phyloP scores from a whole-genome alignment of 2,888 invertebrate species.

The Buathra laborator region DNA sequence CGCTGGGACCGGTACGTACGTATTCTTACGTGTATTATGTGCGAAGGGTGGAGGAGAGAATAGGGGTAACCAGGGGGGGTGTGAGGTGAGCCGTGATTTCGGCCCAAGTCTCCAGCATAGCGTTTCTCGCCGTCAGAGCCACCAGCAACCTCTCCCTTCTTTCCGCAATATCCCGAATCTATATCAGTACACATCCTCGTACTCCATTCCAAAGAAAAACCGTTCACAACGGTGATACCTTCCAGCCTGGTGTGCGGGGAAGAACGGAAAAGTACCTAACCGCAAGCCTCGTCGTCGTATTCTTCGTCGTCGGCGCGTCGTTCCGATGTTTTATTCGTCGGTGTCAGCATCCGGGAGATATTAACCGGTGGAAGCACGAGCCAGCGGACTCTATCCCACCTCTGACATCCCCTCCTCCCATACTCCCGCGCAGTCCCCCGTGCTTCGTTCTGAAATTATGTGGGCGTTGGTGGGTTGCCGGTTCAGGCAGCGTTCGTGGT shows the following conservation, averaged over 20 bases:
- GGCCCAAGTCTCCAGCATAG: conserved; percentile 33
- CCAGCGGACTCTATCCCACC: conserved; percentile 63
- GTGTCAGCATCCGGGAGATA: conserved; percentile 81
- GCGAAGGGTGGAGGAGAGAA: conserved; percentile 40
- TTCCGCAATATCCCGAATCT: conserved; percentile 71
- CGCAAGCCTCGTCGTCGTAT: conserved; percentile 47
- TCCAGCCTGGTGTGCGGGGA: conserved; percentile 20
- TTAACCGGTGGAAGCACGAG: conserved; percentile 74
- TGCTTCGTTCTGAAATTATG: conserved; percentile 75
- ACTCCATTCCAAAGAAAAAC: conserved; percentile 46
- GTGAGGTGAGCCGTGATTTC: conserved; percentile 52
- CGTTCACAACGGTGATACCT: conserved; percentile 50
- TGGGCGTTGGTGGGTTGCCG: conserved; percentile 72
- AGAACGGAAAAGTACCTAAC: conserved; percentile 35
- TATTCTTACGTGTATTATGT: conserved; percentile 60
- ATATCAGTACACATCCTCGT: conserved; percentile 72
- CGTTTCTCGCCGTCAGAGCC: conserved; percentile 26
- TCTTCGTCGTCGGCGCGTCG: conserved; percentile 52
- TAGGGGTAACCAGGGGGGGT: conserved; percentile 14
- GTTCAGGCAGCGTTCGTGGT: conserved; percentile 31
- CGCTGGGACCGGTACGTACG: conserved; percentile 25
- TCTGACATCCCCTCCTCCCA: conserved; percentile 32
- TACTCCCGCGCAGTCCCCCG: conserved; percentile 8
- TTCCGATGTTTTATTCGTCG: conserved; percentile 79
- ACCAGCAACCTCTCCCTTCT: conserved; percentile 41